A percentile compares a stretch with the other conserved stretches of the same genome.
These are phyloP conservation scores for Triplophysa bombifrons DNA, from an alignment of 2,797 vertebrate genomes.

Conservation along the genomic window DNA sequence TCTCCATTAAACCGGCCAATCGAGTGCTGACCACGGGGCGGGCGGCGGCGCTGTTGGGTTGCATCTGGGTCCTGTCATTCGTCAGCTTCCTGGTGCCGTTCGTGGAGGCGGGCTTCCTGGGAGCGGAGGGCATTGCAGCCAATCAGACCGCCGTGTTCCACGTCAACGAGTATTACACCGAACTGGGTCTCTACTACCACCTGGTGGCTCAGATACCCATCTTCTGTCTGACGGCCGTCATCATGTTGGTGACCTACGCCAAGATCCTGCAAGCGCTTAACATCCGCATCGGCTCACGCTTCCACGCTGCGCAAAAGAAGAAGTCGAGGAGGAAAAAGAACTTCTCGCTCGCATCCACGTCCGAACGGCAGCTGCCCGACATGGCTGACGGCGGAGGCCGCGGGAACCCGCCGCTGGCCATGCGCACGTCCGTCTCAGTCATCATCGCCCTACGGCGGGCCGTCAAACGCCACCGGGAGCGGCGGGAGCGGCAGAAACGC, in stretches of 20 bases:
- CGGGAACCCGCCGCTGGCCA: slow-evolving; percentile 87
- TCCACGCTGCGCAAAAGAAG: slow-evolving; percentile 94
- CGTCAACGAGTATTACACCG: slow-evolving; percentile 89
- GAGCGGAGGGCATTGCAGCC: slow-evolving; percentile 50
- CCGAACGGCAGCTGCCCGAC: slow-evolving; percentile 72
- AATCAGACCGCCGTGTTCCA: slow-evolving; percentile 87
- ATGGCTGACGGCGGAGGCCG: slow-evolving; percentile 77
- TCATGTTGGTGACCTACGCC: slow-evolving; percentile 97
- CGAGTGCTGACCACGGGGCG: slow-evolving; percentile 92
- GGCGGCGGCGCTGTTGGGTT: slow-evolving; percentile 85
- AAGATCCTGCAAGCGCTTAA: slow-evolving; percentile 98
- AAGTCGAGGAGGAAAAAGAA: slow-evolving; percentile 90
- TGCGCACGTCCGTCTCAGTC: slow-evolving; percentile 96
- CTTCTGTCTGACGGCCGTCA: slow-evolving; percentile 93
- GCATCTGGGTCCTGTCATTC: slow-evolving; percentile 91
- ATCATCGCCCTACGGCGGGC: slow-evolving; percentile 95
- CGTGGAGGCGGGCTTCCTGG: slow-evolving; percentile 94
- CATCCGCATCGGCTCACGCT: slow-evolving; percentile 95
- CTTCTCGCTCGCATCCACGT: slow-evolving; percentile 85
- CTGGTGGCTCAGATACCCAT: slow-evolving; percentile 97
- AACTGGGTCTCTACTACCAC: slow-evolving; percentile 96
- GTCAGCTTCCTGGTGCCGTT: slow-evolving; percentile 94
- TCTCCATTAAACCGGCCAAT: slow-evolving; percentile 93
- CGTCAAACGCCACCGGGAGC: slow-evolving; percentile 93
- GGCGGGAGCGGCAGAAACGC: slow-evolving; percentile 93